phyloP scores from a whole-genome alignment of 2,888 invertebrate species.

The Carabus problematicus region DNA sequence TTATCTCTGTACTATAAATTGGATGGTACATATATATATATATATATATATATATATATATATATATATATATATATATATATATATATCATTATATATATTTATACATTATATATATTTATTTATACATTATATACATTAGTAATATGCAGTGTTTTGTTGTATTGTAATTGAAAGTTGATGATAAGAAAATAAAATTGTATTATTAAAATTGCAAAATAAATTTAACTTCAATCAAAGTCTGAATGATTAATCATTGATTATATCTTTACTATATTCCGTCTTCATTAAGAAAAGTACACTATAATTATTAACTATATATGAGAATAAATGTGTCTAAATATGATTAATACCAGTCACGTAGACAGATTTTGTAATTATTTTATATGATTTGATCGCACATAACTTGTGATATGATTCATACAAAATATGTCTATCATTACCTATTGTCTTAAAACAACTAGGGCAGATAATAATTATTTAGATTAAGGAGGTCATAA shows the following conservation, averaged over 20 bases:
- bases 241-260: neutral
- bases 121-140: neutral
- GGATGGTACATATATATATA: slow-evolving; percentile 2
- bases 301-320: slow-evolving; percentile 30
- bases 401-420: no score
- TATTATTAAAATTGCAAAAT: no score
- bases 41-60: slow-evolving; percentile 27
- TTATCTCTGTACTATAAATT: neutral
- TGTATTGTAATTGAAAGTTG: no score
- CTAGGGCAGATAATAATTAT: no score
- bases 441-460: no score
- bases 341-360: slow-evolving; percentile 24
- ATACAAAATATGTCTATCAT: no score
- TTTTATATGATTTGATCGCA: no score
- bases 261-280: no score
- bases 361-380: neutral
- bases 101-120: no score
- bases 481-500: no score
- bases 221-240: no score
- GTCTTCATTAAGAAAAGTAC: neutral
- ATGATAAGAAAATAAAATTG: no score
- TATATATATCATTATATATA: slow-evolving; percentile 6
- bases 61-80: slow-evolving; percentile 30
- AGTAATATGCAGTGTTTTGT: neutral
- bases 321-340: slow-evolving; percentile 29